A percentile compares a stretch with the other conserved stretches of the same genome.
These are phyloP conservation scores for Papilio gigon DNA, from an alignment of 2,888 invertebrate genomes.

Conservation along the genomic window DNA sequence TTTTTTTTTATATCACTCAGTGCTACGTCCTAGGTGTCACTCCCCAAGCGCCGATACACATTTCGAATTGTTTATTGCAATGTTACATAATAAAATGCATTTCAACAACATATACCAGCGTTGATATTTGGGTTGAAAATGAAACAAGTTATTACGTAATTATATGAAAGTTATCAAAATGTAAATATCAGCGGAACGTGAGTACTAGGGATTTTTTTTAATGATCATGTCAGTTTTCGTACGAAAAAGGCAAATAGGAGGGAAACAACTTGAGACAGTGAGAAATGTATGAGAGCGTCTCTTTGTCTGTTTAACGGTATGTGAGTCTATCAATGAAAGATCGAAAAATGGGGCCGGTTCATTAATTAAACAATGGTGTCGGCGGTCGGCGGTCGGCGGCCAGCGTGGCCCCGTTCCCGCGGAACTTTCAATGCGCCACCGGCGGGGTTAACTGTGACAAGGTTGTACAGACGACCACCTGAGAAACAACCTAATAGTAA, in stretches of 20 bases:
- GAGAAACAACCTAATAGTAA: conserved; percentile 64
- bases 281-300: conserved; percentile 29
- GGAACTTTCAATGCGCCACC: conserved; percentile 68
- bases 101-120: conserved; percentile 27
- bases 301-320: background rate
- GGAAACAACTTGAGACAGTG: conserved; percentile 1
- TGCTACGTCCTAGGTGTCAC: conserved; percentile 18
- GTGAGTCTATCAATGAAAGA: conserved; percentile 40
- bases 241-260: background rate
- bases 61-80: conserved; percentile 19
- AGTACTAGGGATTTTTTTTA: background rate
- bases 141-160: conserved; percentile 27
- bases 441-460: conserved; percentile 76
- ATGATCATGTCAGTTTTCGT: background rate
- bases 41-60: background rate
- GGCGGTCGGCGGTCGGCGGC: conserved; percentile 53
- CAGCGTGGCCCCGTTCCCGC: conserved; percentile 67
- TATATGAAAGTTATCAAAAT: conserved; percentile 13
- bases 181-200: background rate
- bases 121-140: conserved; percentile 30
- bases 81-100: conserved; percentile 31
- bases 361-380: conserved; percentile 68
- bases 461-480: conserved; percentile 72
- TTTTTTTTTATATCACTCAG: conserved; percentile 43
- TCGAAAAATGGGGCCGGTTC: conserved; percentile 50